Evolutionary conservation across 2,888 invertebrate species (phyloP).

Genomic region (Aplocera efformata): DNA sequence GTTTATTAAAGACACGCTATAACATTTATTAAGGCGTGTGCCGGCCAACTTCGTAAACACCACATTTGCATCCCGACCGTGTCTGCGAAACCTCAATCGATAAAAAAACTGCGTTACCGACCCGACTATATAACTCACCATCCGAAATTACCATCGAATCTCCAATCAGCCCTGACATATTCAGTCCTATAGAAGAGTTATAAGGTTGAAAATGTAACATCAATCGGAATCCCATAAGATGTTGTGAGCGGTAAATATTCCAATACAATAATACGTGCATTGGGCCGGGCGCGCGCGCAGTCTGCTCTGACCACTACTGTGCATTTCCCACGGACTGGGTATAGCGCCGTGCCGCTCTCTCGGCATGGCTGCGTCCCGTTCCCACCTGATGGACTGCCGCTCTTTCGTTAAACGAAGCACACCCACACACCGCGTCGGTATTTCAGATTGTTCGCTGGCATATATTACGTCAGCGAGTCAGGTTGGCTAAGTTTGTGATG

Average conservation of each 20-base stretch:
- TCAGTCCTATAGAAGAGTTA: constrained; percentile 36
- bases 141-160: constrained; percentile 32
- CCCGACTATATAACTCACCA: constrained; percentile 57
- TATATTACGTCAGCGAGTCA: constrained; percentile 68
- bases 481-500: constrained; percentile 49
- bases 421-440: constrained; percentile 78
- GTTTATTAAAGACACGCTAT: constrained; percentile 52
- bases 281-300: constrained; percentile 79
- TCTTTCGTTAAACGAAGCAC: constrained; percentile 79
- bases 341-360: constrained; percentile 47
- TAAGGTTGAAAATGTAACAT: constrained; percentile 31
- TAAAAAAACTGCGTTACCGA: constrained; percentile 73
- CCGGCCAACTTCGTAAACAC: constrained; percentile 66
- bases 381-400: constrained; percentile 74
- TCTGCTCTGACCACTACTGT: constrained; percentile 81
- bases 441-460: constrained; percentile 76
- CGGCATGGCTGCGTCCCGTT: constrained; percentile 58
- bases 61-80: constrained; percentile 72
- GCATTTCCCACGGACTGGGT: constrained; percentile 80
- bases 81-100: constrained; percentile 75
- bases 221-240: constrained; percentile 44
- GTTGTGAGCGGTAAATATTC: constrained; percentile 56
- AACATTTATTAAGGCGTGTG: constrained; percentile 67
- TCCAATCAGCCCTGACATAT: constrained; percentile 25
- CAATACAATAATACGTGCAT: constrained; percentile 79